Base-by-base conservation (phyloP, 2,797 vertebrate species). In the Eidolon dupreanum region DNA sequence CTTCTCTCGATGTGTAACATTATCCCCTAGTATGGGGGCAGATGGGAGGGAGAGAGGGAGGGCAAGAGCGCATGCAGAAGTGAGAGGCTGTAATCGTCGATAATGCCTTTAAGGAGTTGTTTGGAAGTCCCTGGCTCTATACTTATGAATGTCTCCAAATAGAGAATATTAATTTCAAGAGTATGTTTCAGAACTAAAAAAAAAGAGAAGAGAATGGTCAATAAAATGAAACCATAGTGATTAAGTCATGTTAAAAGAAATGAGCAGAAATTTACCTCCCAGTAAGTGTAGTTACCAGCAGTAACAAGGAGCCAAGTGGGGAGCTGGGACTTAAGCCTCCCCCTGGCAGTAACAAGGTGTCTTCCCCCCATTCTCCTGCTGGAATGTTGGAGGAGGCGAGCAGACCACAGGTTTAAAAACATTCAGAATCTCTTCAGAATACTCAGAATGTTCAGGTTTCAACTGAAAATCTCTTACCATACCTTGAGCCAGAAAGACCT, bases 81-180 rank as follows among this genome's bases (percentile, higher is more conserved):
- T 7, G 16, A 41, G n/a, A 11, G 33, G 6, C 16, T 11, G 0
- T 43, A 26, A 61, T 6, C 33, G 8, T 65, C 24, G 20, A 0
- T 12, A 17, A 28, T 4, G 36, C 22, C 71, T 79, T 43, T 20
- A 4, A 36, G 90, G 65, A 36, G 24, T 8, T 13, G 33, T 41
- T 20, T 70, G 6, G 12, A 36, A 53, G 49, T 28, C 24, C 16
- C 66, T 19, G 16, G 8, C 83, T 63, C 63, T 89, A 65, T 55
- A 33, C 38, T 75, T 74, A 38, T 24, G 49, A 77, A n/a, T 43
- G 73, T 19, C 4, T 73, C 88, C 57, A 91, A 31, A 79, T 43
- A 57, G 26, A 73, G 53, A 77, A 66, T 22, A 73, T 1, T 49
- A 28, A 8, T 87, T 83, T 65, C 10, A 43, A 20, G 4, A 26